These are phyloP conservation scores for Centroberyx gerrardi DNA, from an alignment of 2,797 vertebrate species.

Conservation along the genomic window DNA sequence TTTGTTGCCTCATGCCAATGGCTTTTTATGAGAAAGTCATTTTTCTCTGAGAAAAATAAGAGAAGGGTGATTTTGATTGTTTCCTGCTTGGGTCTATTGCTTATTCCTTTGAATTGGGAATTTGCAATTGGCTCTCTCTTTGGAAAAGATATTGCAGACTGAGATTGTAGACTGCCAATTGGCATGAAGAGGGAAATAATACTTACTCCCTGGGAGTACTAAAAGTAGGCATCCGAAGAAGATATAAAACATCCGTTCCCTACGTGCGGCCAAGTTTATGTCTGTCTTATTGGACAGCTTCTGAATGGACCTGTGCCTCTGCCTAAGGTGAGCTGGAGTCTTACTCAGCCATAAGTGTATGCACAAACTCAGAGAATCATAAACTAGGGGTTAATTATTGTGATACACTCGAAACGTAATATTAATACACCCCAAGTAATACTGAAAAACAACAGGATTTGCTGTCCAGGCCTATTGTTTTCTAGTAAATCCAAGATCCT, in stretches of 20 bases:
- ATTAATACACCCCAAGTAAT: no score
- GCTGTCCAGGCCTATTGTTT: no score
- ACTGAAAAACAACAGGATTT: no score
- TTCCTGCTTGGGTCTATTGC: background rate
- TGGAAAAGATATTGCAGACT: background rate
- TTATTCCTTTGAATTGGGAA: background rate
- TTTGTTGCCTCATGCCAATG: background rate
- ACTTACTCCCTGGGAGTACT: background rate
- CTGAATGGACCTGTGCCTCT: background rate
- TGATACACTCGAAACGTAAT: no score
- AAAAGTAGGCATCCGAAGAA: constrained; percentile 3
- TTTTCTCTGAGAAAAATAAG: constrained; percentile 7
- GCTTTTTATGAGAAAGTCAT: constrained; percentile 1
- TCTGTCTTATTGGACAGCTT: background rate
- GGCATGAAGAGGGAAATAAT: background rate
- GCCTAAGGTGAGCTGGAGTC: no score
- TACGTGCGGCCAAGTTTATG: background rate
- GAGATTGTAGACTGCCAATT: background rate
- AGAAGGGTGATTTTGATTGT: background rate
- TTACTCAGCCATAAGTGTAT: no score
- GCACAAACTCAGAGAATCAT: no score
- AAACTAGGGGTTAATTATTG: no score
- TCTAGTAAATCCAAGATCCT: no score
- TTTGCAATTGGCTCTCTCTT: background rate
- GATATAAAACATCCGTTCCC: constrained; percentile 7